Percentiles rank a stretch among this genome's conserved stretches.
Conservation (phyloP, 2,888 invertebrate species). For the Tenthredo livida region DNA sequence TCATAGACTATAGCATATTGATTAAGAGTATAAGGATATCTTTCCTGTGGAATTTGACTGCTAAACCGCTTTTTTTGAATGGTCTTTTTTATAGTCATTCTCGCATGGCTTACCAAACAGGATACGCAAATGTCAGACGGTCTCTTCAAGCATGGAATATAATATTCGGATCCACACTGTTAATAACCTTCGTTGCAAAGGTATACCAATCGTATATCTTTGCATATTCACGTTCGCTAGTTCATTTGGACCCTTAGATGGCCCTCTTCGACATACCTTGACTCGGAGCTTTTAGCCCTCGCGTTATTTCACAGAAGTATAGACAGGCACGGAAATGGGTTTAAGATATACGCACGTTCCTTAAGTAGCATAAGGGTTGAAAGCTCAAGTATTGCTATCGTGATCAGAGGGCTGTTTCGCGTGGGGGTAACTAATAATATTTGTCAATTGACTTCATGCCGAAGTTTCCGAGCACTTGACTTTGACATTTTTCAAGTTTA, state of each 20-base stretch:
- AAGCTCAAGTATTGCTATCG: no score
- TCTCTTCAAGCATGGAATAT: background rate
- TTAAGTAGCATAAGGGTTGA: no score
- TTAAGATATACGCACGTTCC: no score
- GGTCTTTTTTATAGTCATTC: background rate
- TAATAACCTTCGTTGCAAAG: background rate
- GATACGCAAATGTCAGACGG: background rate
- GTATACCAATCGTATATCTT: background rate
- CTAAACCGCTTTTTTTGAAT: background rate
- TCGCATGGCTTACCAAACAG: background rate
- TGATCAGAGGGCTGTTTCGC: no score
- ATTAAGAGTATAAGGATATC: no score
- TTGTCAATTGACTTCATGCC: no score
- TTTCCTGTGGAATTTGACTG: background rate
- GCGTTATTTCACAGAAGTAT: background rate
- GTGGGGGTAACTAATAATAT: no score
- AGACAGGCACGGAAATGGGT: no score
- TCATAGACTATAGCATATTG: no score
- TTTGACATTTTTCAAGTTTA: no score
- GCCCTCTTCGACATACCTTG: background rate
- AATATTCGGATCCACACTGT: background rate
- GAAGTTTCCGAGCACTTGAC: no score
- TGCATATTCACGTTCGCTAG: slow-evolving; percentile 1
- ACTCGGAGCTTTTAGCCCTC: background rate
- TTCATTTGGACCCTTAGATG: no score